Evolutionary conservation across 2,888 invertebrate species (phyloP), one percentile per base, ranked within the genome.

Genomic region (Cataglyphis livida): DNA sequence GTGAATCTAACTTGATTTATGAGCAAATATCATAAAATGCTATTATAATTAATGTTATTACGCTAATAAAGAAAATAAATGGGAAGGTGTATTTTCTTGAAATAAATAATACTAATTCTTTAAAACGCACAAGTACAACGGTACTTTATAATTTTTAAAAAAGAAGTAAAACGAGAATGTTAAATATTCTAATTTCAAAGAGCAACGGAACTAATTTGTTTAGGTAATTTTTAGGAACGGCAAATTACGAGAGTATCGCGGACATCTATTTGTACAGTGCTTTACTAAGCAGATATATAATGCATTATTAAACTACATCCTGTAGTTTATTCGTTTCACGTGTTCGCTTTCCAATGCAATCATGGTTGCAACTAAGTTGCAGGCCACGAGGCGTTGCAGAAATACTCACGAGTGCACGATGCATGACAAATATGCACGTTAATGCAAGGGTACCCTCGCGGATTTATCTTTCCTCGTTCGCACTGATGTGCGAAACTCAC

Each of bases 391-490:
- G 66, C 71, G 75, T 79, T 82, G 64, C 82, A 79, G 71, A 65
- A 61, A 51, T 62, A 41, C 51, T 57, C 81, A 28, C 28, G 75
- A 70, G 75, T 57, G 74, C 75, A 70, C 75, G 86, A 88, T 88
- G 81, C 83, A 70, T 81, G 88, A 83, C 79, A 82, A 75, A 51
- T 68, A 57, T 83, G 76, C 83, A 73, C 83, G 57, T 57, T 88
- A 85, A 87, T 85, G 85, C 75, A 79, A 83, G 74, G 41, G 73
- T 83, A 73, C 79, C 64, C 76, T 48, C n/a, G 51, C 65, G 38
- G 41, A 65, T 73, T 85, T 85, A 82, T 87, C 87, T 82, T 61
- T 44, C 73, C 74, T 75, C 66, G 65, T 82, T 65, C 73, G 59
- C 59, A 54, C 73, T 57, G 44, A 73, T 73, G 78, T 59, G 78